phyloP scores from a whole-genome alignment of 2,113 vertebrate genomes.

The Corythornis madagascariensis region DNA sequence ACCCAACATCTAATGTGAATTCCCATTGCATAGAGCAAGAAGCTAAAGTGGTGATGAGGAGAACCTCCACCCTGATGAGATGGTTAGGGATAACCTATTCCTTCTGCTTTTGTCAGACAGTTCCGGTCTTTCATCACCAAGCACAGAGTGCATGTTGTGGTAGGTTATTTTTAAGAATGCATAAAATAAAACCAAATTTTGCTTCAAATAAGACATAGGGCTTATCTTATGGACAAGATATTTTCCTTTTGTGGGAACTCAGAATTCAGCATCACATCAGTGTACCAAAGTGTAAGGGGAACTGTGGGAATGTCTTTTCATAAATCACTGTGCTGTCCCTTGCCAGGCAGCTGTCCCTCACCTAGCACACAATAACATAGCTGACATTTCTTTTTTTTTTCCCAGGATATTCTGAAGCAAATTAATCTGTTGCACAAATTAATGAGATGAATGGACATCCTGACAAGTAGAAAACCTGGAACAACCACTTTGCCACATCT shows the following conservation, averaged over 20 bases:
- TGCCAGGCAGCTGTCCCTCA: neutral
- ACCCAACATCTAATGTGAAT: neutral
- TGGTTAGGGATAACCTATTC: too few relatives aligned
- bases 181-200: neutral
- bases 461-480: neutral
- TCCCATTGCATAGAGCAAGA: accelerated
- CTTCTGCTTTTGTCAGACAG: neutral
- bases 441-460: neutral
- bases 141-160: accelerated
- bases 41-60: accelerated
- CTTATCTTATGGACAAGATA: neutral
- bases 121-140: accelerated
- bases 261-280: neutral
- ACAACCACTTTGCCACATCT: neutral
- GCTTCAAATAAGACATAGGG: neutral
- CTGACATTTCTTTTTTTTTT: neutral
- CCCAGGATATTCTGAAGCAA: neutral
- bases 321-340: neutral
- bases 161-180: neutral
- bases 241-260: neutral
- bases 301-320: neutral
- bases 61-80: neutral
- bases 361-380: neutral
- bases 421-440: neutral
- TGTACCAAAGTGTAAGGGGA: too few relatives aligned